Conservation (phyloP, 2,888 invertebrate species). For the Cybosia mesomella region DNA sequence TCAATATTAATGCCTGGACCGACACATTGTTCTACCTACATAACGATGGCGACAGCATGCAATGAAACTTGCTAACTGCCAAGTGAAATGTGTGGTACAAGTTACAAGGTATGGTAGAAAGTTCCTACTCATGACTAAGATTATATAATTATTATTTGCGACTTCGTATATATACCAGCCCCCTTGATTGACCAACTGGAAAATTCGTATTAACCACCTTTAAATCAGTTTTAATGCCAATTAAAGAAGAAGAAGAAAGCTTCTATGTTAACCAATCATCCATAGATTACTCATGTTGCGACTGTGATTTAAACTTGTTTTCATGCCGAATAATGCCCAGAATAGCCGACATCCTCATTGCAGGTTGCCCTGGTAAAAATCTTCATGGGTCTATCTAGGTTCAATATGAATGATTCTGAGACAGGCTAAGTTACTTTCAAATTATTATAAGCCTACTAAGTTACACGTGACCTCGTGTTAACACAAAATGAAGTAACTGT, state of each 20-base stretch:
- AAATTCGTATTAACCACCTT: too few relatives aligned
- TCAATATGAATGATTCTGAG: neutral
- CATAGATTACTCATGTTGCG: too few relatives aligned
- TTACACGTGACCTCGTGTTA: neutral
- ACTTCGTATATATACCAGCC: neutral
- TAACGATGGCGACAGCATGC: conserved; percentile 38
- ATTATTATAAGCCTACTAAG: neutral
- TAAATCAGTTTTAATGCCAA: too few relatives aligned
- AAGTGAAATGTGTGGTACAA: conserved; percentile 28
- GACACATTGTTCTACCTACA: conserved; percentile 74
- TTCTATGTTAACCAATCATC: too few relatives aligned
- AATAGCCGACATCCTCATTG: neutral
- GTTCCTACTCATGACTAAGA: neutral
- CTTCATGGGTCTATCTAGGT: neutral
- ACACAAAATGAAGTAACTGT: neutral
- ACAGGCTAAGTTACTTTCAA: neutral
- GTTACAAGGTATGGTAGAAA: neutral
- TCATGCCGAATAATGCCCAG: neutral
- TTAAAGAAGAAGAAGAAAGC: too few relatives aligned
- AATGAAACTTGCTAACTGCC: conserved; percentile 28
- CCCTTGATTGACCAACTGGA: too few relatives aligned
- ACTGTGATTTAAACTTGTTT: too few relatives aligned
- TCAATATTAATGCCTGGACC: conserved; percentile 58
- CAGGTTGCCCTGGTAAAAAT: neutral
- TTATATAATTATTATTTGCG: neutral